Conservation (phyloP, 2,888 invertebrate species). For the Zaprionus bogoriensis region DNA sequence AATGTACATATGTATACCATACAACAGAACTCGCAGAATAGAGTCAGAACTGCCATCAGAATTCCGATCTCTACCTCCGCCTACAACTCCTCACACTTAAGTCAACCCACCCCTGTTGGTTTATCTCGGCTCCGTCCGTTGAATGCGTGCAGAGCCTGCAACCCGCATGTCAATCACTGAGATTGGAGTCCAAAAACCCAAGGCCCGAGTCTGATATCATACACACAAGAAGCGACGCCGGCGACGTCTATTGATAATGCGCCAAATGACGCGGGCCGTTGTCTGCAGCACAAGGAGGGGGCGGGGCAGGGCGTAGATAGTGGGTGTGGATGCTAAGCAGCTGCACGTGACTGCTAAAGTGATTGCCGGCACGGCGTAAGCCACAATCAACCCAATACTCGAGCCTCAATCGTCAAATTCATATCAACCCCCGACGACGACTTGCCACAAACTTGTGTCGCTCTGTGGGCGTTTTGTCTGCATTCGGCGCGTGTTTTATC, state of each 20-base stretch:
- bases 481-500: slow-evolving; percentile 60
- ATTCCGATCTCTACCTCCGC: not conserved
- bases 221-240: not conserved
- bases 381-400: slow-evolving; percentile 13
- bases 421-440: slow-evolving; percentile 25
- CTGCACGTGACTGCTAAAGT: slow-evolving; percentile 74
- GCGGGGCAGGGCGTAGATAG: slow-evolving; percentile 2
- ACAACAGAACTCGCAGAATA: no score
- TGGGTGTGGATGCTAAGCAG: slow-evolving; percentile 66
- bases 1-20: no score
- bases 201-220: slow-evolving; percentile 40
- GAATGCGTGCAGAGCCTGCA: slow-evolving; percentile 25
- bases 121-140: slow-evolving; percentile 29
- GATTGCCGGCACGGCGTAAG: slow-evolving; percentile 31
- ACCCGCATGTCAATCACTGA: slow-evolving; percentile 74
- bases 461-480: slow-evolving; percentile 50
- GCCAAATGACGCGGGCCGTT: slow-evolving; percentile 57
- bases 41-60: no score
- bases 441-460: slow-evolving; percentile 36
- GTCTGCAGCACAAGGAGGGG: slow-evolving; percentile 15
- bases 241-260: slow-evolving; percentile 56
- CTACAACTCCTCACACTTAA: slow-evolving; percentile 32
- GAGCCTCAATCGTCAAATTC: slow-evolving; percentile 8
- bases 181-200: slow-evolving; percentile 55
- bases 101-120: slow-evolving; percentile 22